A percentile compares a stretch with the other conserved stretches of the same genome.
These are phyloP conservation scores for Tribolium madens DNA, from an alignment of 1,140 invertebrate genomes.

Conservation along the genomic window DNA sequence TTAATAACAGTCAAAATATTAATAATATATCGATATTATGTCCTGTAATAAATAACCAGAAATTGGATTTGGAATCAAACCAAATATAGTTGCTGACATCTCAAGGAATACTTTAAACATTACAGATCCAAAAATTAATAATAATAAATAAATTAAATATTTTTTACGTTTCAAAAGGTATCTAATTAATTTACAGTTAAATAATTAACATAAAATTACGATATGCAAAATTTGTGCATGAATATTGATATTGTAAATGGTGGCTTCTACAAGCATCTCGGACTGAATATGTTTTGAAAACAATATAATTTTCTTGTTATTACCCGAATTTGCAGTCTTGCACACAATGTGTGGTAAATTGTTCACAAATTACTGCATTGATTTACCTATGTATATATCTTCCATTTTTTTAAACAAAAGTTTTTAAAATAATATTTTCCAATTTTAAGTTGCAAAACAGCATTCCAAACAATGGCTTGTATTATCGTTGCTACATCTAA, in stretches of 20 bases:
- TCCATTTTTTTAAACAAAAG: too few species aligned
- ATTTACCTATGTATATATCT: too few species aligned
- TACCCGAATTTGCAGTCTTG: neutral
- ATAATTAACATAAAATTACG: neutral
- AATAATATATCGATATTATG: slow-evolving; percentile 8
- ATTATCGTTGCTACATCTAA: neutral
- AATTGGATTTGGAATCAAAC: neutral
- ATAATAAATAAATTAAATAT: neutral
- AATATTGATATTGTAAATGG: neutral
- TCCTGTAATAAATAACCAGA: slow-evolving; percentile 26
- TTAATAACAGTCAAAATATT: slow-evolving; percentile 13
- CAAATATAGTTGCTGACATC: slow-evolving; percentile 15
- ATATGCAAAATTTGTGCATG: neutral
- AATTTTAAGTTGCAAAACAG: too few species aligned
- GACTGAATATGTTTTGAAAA: neutral
- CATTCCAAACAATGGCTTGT: neutral
- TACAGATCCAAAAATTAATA: slow-evolving; percentile 9
- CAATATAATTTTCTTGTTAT: neutral
- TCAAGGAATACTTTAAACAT: slow-evolving; percentile 33
- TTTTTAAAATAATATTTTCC: too few species aligned
- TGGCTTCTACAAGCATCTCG: neutral
- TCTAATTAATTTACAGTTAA: neutral
- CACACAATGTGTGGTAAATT: neutral
- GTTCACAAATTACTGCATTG: neutral
- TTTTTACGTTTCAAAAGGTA: neutral